Percentiles rank a stretch among this genome's conserved stretches.
These are phyloP conservation scores for Enteromius viviparus DNA, from an alignment of 2,797 vertebrate genomes.

Conservation along the genomic window DNA sequence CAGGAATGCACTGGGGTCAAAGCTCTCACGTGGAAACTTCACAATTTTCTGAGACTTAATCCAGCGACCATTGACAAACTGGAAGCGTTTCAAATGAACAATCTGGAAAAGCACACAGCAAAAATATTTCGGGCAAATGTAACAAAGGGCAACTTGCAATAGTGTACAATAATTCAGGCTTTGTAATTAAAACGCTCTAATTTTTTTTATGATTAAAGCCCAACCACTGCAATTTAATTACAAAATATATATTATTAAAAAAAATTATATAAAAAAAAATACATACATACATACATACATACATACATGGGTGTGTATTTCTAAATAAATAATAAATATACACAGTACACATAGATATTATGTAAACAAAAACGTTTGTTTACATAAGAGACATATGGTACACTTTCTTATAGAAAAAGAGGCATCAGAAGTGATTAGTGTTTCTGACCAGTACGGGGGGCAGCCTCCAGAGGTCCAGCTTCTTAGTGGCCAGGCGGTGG, in stretches of 20 bases:
- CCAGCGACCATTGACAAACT: conserved; percentile 98
- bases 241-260: no score
- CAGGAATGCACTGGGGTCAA: conserved; percentile 95
- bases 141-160: background rate
- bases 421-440: background rate
- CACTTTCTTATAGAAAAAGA: background rate
- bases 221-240: background rate
- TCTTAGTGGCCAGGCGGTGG: conserved; percentile 96
- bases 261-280: no score
- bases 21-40: conserved; percentile 91
- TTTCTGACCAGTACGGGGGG: conserved; percentile 90
- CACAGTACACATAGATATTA: no score
- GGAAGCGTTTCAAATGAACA: conserved; percentile 97
- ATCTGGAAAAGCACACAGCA: conserved; percentile 76
- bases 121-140: background rate
- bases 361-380: no score
- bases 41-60: conserved; percentile 99
- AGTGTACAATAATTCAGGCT: background rate
- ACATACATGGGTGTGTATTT: no score
- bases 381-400: background rate
- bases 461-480: conserved; percentile 97
- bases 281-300: no score
- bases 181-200: background rate
- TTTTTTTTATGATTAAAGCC: background rate
- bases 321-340: no score